phyloP scores from a whole-genome alignment of 2,888 invertebrate species.

The Ophion ventricosus region DNA sequence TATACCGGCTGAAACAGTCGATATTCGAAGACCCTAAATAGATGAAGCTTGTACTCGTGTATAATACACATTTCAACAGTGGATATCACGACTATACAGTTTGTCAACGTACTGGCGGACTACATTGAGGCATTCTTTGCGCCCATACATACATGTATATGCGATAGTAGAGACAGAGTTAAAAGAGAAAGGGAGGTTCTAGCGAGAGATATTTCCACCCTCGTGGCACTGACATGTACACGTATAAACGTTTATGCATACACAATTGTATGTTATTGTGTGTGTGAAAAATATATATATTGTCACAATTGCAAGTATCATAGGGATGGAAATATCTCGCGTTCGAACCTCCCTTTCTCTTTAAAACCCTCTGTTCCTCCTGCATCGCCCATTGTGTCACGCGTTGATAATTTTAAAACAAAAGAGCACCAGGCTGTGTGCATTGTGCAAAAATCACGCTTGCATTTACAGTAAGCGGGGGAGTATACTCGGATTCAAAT shows the following conservation, averaged over 20 bases:
- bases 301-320: conserved; percentile 21
- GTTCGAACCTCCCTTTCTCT: conserved; percentile 53
- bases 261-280: background rate
- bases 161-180: background rate
- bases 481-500: conserved; percentile 43
- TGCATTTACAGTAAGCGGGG: conserved; percentile 28
- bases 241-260: background rate
- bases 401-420: conserved; percentile 83
- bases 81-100: conserved; percentile 41
- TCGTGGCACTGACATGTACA: background rate
- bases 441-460: conserved; percentile 80
- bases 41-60: background rate
- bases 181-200: background rate
- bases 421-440: conserved; percentile 74
- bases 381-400: conserved; percentile 76
- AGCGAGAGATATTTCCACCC: background rate
- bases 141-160: conserved; percentile 18
- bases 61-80: conserved; percentile 25
- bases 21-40: conserved; percentile 16
- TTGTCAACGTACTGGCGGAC: conserved; percentile 11
- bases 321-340: conserved; percentile 63
- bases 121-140: conserved; percentile 60
- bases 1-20: background rate
- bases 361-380: conserved; percentile 42
- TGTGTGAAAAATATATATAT: background rate